Base-by-base conservation (phyloP, 92 coral and sea anemone species). In the Heteractis magnifica region DNA sequence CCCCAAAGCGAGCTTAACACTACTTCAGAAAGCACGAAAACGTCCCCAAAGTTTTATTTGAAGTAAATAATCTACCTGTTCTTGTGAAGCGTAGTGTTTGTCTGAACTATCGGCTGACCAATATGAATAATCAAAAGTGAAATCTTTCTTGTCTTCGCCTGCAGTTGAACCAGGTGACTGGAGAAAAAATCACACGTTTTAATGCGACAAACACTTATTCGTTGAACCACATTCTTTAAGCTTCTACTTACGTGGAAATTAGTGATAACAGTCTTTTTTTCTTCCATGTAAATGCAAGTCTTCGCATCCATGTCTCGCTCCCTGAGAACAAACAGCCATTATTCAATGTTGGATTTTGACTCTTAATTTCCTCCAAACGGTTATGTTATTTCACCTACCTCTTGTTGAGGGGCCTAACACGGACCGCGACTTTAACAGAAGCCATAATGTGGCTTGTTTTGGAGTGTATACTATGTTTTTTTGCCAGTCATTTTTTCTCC, bases 341-440 rank as follows among this genome's bases (percentile, higher is more conserved):
- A 75, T 49, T 82, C 82, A 26, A 68, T 44, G 58, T 51, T 34
- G 52, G 49, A 81, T 34, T 72, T 80, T 81, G 19, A 51, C 8
- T 55, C 65, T 55, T 13, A 56, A 56, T 56, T 49, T 77, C 52
- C 78, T 71, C 73, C 20, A 48, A 60, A 72, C 77, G 71, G 71
- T 13, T 71, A 76, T 64, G 81, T 12, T 52, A 68, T 75, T 78
- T 87, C 51, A 64, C 90, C 82, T 82, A 96, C 99, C 99, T 96
- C 83, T 90, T 90, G 60, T 96, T 96, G 51, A 96, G 78, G 88
- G 99, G 99, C 86, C 99, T 90, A 58, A 96, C 99, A 65, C 99
- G 97, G 20, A 96, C 99, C 49, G 99, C 99, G 53, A 96, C 99
- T 73, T 96, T 96, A 34, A 96, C 99, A 87, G 99, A 94, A 78